Base-by-base conservation (phyloP, 1,140 invertebrate species). In the Zaprionus kolodkinae region DNA sequence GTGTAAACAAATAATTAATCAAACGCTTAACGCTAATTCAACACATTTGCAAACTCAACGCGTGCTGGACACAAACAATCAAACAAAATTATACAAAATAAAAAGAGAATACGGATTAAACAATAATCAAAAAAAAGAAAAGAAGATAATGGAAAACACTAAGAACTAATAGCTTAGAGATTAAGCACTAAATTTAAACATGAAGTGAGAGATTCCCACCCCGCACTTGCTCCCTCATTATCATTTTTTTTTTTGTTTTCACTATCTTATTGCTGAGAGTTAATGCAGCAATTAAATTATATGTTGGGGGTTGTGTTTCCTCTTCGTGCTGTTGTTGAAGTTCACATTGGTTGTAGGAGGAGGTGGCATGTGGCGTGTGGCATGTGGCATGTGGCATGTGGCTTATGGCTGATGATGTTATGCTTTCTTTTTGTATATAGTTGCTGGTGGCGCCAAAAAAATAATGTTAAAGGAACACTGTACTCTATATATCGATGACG, bases 391-490 rank as follows among this genome's bases (percentile, higher is more conserved):
- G 65, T 54, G 72, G 64, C 69, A 66, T 67, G 74, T 77, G 65
- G 72, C 61, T 67, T 30, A 60, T 73, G 75, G 55, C 79, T 77
- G 83, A 70, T 68, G 48, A 78, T 79, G 72, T 76, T 52, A 72
- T 77, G 76, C 63, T 62, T 38, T 33, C 50, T 59, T 69, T 78
- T n/a, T n/a, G n/a, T n/a, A 48, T 27, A 55, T 61, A 48, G 73
- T 36, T 64, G 7, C 17, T 48, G 17, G 15, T 50, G 65, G 64
- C 59, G 70, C 64, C 64, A 73, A 61, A 66, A 61, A 66, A 63
- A 55, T 15, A 70, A 65, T 79, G 55, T 68, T 64, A 76, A 82
- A 86, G 83, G 83, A 86, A 86, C 72, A 74, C 83, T 86, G 50
- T 79, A 57, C 38, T 64, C 45, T 65, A 50, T 17, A 54, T 35